Conservation (phyloP, 2,888 invertebrate species). For the Spodoptera exigua region DNA sequence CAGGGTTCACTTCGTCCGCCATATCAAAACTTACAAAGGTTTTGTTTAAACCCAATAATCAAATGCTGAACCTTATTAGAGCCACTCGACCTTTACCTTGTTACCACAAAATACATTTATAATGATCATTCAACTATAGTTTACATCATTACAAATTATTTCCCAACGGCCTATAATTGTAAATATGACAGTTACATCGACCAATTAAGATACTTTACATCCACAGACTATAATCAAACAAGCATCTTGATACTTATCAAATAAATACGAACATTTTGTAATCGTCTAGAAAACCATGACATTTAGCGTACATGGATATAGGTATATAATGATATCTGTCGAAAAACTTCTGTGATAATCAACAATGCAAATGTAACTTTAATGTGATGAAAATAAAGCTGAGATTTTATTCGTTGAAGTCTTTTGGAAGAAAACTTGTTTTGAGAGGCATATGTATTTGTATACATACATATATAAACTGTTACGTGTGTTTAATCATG, state of each 20-base stretch:
- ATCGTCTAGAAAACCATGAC: slow-evolving; percentile 52
- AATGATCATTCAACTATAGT: neutral
- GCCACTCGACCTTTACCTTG: too few relatives aligned
- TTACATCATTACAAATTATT: too few relatives aligned
- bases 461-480: neutral
- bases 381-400: slow-evolving; percentile 25
- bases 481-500: too few relatives aligned
- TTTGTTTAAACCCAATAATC: too few relatives aligned
- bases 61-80: too few relatives aligned
- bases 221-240: slow-evolving; percentile 36
- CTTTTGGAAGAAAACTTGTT: slow-evolving; percentile 42
- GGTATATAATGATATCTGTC: slow-evolving; percentile 30
- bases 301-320: slow-evolving; percentile 56
- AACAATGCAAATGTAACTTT: slow-evolving; percentile 38
- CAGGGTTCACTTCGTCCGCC: too few relatives aligned
- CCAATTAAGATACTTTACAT: slow-evolving; percentile 7
- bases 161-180: too few relatives aligned
- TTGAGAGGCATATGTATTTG: slow-evolving; percentile 33
- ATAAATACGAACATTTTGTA: slow-evolving; percentile 48
- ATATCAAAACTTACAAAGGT: too few relatives aligned
- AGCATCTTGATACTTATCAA: slow-evolving; percentile 29
- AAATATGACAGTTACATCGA: neutral
- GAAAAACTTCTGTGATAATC: slow-evolving; percentile 43
- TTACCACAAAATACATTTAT: neutral
- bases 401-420: slow-evolving; percentile 10